A percentile compares a stretch with the other conserved stretches of the same genome.
These are phyloP conservation scores for Thunnus thynnus DNA, from an alignment of 2,113 vertebrate genomes.

Conservation along the genomic window DNA sequence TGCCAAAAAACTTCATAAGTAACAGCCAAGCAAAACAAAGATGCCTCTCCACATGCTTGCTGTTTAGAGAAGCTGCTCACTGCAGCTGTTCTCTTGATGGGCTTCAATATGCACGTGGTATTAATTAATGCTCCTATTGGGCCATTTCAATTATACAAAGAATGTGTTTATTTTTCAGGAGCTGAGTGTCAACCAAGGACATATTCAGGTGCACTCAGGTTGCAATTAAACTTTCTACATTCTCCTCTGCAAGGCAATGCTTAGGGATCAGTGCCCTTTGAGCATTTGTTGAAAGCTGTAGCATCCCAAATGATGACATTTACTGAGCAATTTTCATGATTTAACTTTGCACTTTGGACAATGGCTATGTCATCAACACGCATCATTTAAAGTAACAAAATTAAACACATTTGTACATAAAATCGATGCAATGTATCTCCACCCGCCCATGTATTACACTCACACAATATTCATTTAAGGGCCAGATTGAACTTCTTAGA, in stretches of 20 bases:
- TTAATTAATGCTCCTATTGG: constrained; percentile 47
- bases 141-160: constrained; percentile 50
- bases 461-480: constrained; percentile 42
- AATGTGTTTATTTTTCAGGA: constrained; percentile 55
- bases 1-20: constrained; percentile 36
- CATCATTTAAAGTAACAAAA: constrained; percentile 22
- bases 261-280: not conserved
- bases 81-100: constrained; percentile 42
- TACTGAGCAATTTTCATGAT: constrained; percentile 12
- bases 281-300: not conserved
- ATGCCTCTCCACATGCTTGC: constrained; percentile 42
- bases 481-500: constrained; percentile 35
- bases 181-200: constrained; percentile 34
- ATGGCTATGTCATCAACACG: not conserved
- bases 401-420: constrained; percentile 35
- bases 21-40: constrained; percentile 42
- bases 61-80: constrained; percentile 33
- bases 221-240: not conserved
- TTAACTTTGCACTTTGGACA: constrained; percentile 24
- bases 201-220: constrained; percentile 35
- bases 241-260: not conserved
- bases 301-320: constrained; percentile 36
- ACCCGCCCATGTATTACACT: constrained; percentile 12
- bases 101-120: constrained; percentile 46
- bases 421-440: not conserved